Conservation (phyloP, 2,888 invertebrate genomes). For the Chironomus riparius region DNA sequence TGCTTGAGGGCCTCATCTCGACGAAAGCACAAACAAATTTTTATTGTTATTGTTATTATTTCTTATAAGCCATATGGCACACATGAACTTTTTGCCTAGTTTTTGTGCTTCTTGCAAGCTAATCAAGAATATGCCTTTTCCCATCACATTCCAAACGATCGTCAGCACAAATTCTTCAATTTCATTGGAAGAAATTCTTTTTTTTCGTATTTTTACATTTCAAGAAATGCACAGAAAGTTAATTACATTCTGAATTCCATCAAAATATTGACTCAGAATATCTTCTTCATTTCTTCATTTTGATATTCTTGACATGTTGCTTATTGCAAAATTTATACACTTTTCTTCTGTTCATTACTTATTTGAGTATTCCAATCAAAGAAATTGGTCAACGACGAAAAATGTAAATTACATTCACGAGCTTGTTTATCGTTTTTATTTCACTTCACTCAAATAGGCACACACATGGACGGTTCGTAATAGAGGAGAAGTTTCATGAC, state of each 20-base stretch:
- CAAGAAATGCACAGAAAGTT: not conserved
- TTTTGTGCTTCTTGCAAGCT: not conserved
- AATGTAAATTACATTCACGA: slow-evolving; percentile 20
- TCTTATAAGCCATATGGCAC: slow-evolving; percentile 3
- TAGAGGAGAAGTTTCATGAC: not conserved
- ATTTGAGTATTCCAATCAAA: slow-evolving; percentile 13
- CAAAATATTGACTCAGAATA: too few relatives aligned
- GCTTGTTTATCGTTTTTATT: not conserved
- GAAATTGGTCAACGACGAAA: slow-evolving; percentile 9
- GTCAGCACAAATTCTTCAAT: slow-evolving; percentile 7
- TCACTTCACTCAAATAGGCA: too few relatives aligned
- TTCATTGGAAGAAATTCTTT: not conserved
- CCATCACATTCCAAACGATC: slow-evolving; percentile 11
- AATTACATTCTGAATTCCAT: not conserved
- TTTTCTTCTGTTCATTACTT: not conserved
- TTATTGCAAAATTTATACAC: too few relatives aligned
- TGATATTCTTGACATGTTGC: too few relatives aligned
- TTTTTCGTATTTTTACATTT: not conserved
- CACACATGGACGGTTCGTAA: not conserved
- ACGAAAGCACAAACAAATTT: not conserved
- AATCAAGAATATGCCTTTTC: not conserved
- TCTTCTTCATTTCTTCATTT: too few relatives aligned
- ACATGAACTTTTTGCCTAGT: not conserved
- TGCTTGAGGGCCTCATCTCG: not conserved
- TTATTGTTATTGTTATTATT: not conserved